A percentile compares a stretch with the other conserved stretches of the same genome.
Evolutionary conservation across 2,888 invertebrate species (phyloP).

Genomic region (Leptinotarsa rubiginosa): DNA sequence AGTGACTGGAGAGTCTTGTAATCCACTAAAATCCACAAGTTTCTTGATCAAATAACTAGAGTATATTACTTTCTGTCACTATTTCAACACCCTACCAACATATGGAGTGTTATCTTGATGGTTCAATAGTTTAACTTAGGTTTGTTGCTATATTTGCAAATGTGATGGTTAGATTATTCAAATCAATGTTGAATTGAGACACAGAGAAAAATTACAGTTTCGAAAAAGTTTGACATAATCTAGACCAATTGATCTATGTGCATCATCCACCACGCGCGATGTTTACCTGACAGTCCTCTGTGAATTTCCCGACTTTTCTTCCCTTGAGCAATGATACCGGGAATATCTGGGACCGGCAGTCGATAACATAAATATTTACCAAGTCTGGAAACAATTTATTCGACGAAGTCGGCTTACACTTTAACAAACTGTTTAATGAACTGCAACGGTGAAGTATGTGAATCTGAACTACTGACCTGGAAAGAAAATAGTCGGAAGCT

Average conservation of each 20-base stretch:
- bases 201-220: too few species aligned
- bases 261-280: not conserved
- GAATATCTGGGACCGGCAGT: conserved; percentile 27
- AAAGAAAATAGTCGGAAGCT: not conserved
- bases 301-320: conserved; percentile 8
- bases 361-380: conserved; percentile 40
- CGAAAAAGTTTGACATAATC: too few species aligned
- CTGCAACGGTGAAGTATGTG: not conserved
- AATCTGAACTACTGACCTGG: not conserved
- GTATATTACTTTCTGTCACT: too few species aligned
- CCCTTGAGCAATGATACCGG: conserved; percentile 15
- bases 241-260: conserved; percentile 16
- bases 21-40: too few species aligned
- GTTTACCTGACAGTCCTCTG: conserved; percentile 13
- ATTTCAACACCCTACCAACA: too few species aligned
- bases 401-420: conserved; percentile 12
- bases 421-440: conserved; percentile 33
- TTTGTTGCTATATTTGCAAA: too few species aligned
- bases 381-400: conserved; percentile 27
- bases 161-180: too few species aligned
- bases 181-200: too few species aligned
- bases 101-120: too few species aligned
- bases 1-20: too few species aligned
- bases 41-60: too few species aligned
- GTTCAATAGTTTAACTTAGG: too few species aligned